Evolutionary conservation across 2,113 vertebrate species (phyloP), one percentile per base, ranked within the genome.

Genomic region (Hippopotamus amphibius): DNA sequence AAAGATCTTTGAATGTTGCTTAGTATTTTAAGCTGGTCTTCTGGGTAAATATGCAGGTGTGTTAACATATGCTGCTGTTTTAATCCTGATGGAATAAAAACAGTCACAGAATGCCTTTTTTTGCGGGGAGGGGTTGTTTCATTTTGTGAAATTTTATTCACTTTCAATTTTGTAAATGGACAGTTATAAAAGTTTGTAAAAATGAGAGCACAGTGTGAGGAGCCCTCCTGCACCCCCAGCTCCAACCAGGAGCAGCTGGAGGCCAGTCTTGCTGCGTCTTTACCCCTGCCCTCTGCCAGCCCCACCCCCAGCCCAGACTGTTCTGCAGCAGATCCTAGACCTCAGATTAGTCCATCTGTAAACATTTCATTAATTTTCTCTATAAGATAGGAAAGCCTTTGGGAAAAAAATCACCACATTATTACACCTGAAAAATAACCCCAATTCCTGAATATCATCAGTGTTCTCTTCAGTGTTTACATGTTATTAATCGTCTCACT

Each of bases 191-290:
- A 30, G 2, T 59, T 48, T 55, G 21, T 10, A 19, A 8, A 76
- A 37, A 53, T 10, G 13, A 61, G 66, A 48, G 6, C 7, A 6
- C 1, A 1, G 2, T 7, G 6, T 48, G 15, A 57, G 3, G n/a
- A 77, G 13, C 2, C 33, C 24, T 28, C 1, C 0, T 0, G 5
- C 26, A 8, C 16, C 16, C 2, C 10, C 48, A 3, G 74, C 28
- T 33, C n/a, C 28, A 33, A 28, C 28, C 5, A 5, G 30, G 48
- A 17, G 12, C 16, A 7, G 43, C 48, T 77, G 30, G 10, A 21
- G 48, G 74, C 48, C 74, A 53, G 30, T 53, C 48, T 77, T 77
- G 30, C 28, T n/a, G 28, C 9, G 1, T 50, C 48, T 53, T 17
- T 77, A 53, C 10, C 74, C 46, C 30, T n/a, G 17, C 74, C 48